Evolutionary conservation across 1,140 invertebrate species (phyloP).

Genomic region (Bacillus rossius): DNA sequence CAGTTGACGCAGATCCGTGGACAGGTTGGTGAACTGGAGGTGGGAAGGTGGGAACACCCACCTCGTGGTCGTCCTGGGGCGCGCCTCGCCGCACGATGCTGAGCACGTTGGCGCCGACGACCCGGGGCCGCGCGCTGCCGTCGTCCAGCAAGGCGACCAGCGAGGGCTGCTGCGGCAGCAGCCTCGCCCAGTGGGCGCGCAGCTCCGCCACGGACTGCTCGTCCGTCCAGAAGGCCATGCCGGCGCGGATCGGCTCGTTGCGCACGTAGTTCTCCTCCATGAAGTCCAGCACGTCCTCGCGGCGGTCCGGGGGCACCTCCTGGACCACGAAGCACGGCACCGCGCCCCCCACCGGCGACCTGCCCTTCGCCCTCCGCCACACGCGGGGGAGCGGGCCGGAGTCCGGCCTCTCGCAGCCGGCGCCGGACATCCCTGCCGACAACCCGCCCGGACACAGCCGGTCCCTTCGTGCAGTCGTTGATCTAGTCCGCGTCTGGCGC

Average conservation of each 20-base stretch:
- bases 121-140: background rate
- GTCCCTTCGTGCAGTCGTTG: too few species aligned
- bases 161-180: background rate
- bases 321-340: background rate
- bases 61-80: too few species aligned
- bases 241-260: constrained; percentile 14
- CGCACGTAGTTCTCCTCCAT: constrained; percentile 6
- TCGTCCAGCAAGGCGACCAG: background rate
- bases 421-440: background rate
- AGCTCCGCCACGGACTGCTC: background rate
- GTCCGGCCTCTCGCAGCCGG: background rate
- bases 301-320: background rate
- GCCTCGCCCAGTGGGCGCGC: background rate
- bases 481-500: too few species aligned
- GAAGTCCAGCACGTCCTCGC: constrained; percentile 16
- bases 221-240: background rate
- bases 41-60: too few species aligned
- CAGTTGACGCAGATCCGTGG: too few species aligned
- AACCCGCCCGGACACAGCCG: too few species aligned
- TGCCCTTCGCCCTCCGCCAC: background rate
- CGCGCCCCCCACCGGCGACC: background rate
- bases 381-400: background rate
- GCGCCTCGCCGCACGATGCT: too few species aligned
- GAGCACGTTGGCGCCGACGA: too few species aligned
- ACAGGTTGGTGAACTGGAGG: too few species aligned